A percentile compares a stretch with the other conserved stretches of the same genome.
Evolutionary conservation across 2,113 vertebrate genomes (phyloP).

Genomic region (Antechinus flavipes): DNA sequence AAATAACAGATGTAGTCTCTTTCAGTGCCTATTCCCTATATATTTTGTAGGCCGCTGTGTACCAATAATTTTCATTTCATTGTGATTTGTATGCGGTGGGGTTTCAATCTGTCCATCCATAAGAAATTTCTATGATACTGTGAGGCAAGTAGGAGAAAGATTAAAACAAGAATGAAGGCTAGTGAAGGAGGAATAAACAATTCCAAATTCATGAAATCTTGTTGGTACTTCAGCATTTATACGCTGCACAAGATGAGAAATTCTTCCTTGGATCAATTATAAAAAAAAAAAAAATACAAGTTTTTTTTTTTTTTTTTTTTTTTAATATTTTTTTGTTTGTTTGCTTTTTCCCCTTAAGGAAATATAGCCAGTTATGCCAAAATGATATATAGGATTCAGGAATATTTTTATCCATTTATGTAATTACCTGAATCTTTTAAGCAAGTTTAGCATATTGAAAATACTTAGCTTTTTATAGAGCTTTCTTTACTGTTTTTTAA

Average conservation of each 20-base stretch:
- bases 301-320: not conserved
- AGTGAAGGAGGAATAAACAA: not conserved
- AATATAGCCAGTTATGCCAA: accelerated
- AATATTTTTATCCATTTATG: not conserved
- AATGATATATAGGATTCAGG: accelerated
- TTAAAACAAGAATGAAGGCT: not conserved
- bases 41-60: accelerated
- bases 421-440: not conserved
- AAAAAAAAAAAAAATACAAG: not conserved
- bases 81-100: accelerated
- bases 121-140: not conserved
- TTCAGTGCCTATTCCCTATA: not conserved
- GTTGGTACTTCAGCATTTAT: not conserved
- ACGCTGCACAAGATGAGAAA: not conserved
- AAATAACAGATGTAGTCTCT: accelerated
- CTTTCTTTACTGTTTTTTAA: not conserved
- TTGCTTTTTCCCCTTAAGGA: too few relatives aligned
- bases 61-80: accelerated
- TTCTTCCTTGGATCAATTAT: not conserved
- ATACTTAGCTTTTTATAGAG: not conserved
- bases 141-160: not conserved
- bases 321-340: not conserved
- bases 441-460: not conserved
- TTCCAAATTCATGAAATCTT: not conserved
- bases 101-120: not conserved